phyloP scores from a whole-genome alignment of 2,888 invertebrate species.

The Neoaliturus tenellus region DNA sequence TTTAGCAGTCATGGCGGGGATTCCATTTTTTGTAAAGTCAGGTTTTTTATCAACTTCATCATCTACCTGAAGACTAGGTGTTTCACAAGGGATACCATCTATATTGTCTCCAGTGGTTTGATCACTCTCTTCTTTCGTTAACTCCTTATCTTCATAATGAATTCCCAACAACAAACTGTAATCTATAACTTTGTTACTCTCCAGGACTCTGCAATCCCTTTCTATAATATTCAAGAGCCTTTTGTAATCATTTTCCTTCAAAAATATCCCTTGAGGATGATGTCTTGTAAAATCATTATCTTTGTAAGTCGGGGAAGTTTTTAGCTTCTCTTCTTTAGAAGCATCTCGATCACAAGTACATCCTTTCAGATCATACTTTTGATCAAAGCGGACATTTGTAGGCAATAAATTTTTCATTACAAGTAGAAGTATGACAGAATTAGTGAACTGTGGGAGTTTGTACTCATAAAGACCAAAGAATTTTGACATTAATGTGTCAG shows the following conservation, averaged over 20 bases:
- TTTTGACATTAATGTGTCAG: slow-evolving; percentile 98
- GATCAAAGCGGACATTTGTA: slow-evolving; percentile 94
- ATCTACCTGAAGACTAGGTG: too few species aligned
- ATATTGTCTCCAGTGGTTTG: slow-evolving; percentile 73
- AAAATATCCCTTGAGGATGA: slow-evolving; percentile 95
- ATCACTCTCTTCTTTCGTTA: slow-evolving; percentile 83
- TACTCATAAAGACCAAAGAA: slow-evolving; percentile 89
- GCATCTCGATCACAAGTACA: slow-evolving; percentile 99
- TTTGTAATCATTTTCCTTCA: slow-evolving; percentile 97
- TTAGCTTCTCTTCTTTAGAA: slow-evolving; percentile 93
- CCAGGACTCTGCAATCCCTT: slow-evolving; percentile 91
- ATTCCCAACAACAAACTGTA: slow-evolving; percentile 98
- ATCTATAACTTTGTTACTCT: slow-evolving; percentile 96
- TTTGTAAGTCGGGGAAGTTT: slow-evolving; percentile 96
- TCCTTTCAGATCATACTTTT: slow-evolving; percentile 99
- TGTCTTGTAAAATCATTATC: slow-evolving; percentile 99
- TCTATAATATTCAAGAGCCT: slow-evolving; percentile 98
- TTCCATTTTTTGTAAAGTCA: slow-evolving; percentile 87
- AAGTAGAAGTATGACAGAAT: slow-evolving; percentile 94
- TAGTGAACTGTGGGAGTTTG: slow-evolving; percentile 94
- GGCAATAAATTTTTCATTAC: slow-evolving; percentile 99
- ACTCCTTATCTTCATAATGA: slow-evolving; percentile 93
- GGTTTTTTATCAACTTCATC: neutral
- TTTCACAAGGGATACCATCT: neutral
- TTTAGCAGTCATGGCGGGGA: slow-evolving; percentile 96